Evolutionary conservation across 2,888 invertebrate species (phyloP).

Genomic region (Temnothorax rugatulus): DNA sequence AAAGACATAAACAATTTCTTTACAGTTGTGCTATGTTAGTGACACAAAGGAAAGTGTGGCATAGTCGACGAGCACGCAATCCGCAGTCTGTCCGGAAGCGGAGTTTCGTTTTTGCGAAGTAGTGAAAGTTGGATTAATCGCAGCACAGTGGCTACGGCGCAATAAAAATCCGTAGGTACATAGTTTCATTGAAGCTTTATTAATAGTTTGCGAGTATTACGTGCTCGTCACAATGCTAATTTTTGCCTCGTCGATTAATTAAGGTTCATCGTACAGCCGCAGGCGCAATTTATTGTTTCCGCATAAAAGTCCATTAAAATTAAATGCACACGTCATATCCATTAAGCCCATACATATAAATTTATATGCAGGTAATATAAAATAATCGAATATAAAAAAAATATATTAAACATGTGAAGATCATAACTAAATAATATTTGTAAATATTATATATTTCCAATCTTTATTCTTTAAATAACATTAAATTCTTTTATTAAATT

Average conservation of each 20-base stretch:
- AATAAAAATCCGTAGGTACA: neutral
- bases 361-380: neutral
- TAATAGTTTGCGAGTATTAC: neutral
- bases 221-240: neutral
- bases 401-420: neutral
- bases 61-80: constrained; percentile 30
- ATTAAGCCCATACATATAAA: neutral
- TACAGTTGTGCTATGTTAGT: neutral
- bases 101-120: constrained; percentile 40
- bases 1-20: neutral
- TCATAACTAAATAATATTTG: neutral
- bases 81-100: constrained; percentile 33
- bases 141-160: neutral
- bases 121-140: constrained; percentile 53
- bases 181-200: neutral
- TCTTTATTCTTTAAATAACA: neutral
- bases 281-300: neutral
- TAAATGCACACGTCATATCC: neutral
- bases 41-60: constrained; percentile 30
- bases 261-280: neutral
- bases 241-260: constrained; percentile 8
- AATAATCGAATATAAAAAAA: neutral
- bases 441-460: neutral
- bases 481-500: neutral
- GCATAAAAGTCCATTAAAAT: neutral